Base-by-base conservation (phyloP, 2,888 invertebrate species). In the Luperina testacea region DNA sequence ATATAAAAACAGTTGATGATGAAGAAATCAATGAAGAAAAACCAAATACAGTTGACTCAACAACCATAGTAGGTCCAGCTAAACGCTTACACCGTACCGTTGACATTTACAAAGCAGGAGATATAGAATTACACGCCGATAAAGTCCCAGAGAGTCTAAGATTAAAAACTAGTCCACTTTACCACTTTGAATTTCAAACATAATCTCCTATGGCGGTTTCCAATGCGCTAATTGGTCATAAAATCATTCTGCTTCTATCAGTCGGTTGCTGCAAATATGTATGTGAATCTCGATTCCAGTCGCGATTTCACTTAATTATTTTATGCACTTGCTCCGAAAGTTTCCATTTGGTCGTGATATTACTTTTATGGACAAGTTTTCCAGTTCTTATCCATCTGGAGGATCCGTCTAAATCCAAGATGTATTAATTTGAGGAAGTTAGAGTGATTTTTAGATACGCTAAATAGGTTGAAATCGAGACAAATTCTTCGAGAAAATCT, bases 81-180 rank as follows among this genome's bases (percentile, higher is more conserved):
- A 82, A 81, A 72, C 67, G 80, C 65, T 84, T 77, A 82, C 85
- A 88, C 86, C 77, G 83, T 88, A 87, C 84, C 67, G 87, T 87
- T 90, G 89, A 87, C 89, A 91, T 91, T 90, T 89, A 90, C 88
- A 90, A 87, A 88, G 82, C 86, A 80, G 79, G 84, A 88, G 87
- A 88, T 87, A 87, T 82, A 87, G 85, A 85, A 87, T 88, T 86
- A 85, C 61, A 65, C 15, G 72, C 76, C 77, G 87, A 89, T 91
- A 90, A 87, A 83, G 81, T 87, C 87, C 76, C 78, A 81, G 84
- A 84, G 87, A 89, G 86, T 68, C 86, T 85, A 76, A 88, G 91
- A 91, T 91, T 90, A 91, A 90, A 90, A 90, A 91, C 91, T 86
- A 80, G 92, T 87, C 84, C 91, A 91, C 91, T 91, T 92, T 88